A percentile compares a stretch with the other conserved stretches of the same genome.
Conservation (phyloP, 2,888 invertebrate genomes). For the Heliconius ethilla region DNA sequence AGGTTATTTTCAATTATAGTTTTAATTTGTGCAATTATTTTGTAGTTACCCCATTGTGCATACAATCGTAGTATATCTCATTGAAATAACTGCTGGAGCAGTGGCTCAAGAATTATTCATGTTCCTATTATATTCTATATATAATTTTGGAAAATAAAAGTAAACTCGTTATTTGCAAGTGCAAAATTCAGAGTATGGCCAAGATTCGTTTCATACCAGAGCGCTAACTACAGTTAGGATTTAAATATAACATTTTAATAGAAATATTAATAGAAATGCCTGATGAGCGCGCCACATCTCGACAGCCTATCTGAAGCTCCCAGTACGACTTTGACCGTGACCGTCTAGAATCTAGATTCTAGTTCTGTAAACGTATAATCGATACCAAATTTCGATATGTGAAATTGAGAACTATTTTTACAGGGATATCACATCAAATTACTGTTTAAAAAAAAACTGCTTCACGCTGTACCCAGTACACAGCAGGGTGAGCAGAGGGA, state of each 20-base stretch:
- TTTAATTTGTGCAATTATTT: not conserved
- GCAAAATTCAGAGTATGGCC: not conserved
- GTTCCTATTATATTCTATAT: not conserved
- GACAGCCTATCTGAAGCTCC: conserved; percentile 14
- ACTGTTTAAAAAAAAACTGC: not conserved
- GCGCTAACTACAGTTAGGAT: not conserved
- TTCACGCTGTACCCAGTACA: too few relatives aligned
- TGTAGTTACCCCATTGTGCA: not conserved
- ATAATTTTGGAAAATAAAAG: not conserved
- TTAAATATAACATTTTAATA: conserved; percentile 15
- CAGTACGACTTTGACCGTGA: conserved; percentile 39
- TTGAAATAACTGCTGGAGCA: not conserved
- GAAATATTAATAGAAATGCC: conserved; percentile 16
- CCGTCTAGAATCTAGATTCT: conserved; percentile 28
- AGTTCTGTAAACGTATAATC: conserved; percentile 27
- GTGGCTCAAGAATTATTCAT: not conserved
- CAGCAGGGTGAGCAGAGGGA: too few relatives aligned
- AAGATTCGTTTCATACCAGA: not conserved
- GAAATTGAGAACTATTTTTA: conserved; percentile 1
- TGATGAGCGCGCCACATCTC: conserved; percentile 5
- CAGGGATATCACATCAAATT: not conserved
- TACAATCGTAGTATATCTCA: not conserved
- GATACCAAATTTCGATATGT: conserved; percentile 27
- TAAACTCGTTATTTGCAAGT: not conserved
- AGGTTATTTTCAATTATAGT: conserved; percentile 5